Evolutionary conservation across 1,140 invertebrate species (phyloP).

Genomic region (Drosophila parabipectinata): DNA sequence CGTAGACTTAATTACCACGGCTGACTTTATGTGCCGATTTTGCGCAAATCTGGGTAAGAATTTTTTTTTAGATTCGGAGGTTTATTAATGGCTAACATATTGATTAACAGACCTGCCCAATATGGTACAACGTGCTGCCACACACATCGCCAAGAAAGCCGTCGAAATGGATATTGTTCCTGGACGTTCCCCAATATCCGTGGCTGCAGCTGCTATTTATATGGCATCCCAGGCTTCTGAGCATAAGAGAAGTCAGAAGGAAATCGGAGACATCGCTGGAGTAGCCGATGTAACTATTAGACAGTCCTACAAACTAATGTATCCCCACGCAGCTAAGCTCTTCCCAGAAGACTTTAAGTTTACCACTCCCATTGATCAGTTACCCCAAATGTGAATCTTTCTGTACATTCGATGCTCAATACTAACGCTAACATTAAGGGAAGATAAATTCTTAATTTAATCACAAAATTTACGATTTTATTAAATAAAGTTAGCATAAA

Average conservation of each 20-base stretch:
- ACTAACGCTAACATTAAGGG: conserved; percentile 44
- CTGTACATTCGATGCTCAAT: conserved; percentile 50
- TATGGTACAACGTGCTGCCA: conserved; percentile 97
- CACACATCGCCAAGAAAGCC: conserved; percentile 97
- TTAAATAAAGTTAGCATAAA: conserved; percentile 55
- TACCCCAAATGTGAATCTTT: conserved; percentile 91
- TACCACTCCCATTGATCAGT: conserved; percentile 95
- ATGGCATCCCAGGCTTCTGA: conserved; percentile 99
- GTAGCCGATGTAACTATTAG: conserved; percentile 99
- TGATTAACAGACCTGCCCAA: conserved; percentile 89
- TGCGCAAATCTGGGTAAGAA: conserved; percentile 90
- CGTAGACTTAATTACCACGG: conserved; percentile 98
- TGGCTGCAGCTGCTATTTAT: conserved; percentile 99
- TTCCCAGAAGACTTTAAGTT: conserved; percentile 99
- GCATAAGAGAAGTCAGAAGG: conserved; percentile 97
- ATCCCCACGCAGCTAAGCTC: conserved; percentile 94
- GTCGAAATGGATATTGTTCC: conserved; percentile 99
- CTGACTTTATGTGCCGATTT: conserved; percentile 98
- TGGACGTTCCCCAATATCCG: conserved; percentile 99
- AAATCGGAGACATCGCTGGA: conserved; percentile 99
- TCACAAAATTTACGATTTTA: conserved; percentile 68
- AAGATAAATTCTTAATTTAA: conserved; percentile 50
- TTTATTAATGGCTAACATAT: not conserved
- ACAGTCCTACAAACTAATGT: conserved; percentile 99
- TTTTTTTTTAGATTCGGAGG: not conserved